These are phyloP conservation scores for Platerodrilus igneus DNA, from an alignment of 2,888 invertebrate genomes.

Conservation along the genomic window DNA sequence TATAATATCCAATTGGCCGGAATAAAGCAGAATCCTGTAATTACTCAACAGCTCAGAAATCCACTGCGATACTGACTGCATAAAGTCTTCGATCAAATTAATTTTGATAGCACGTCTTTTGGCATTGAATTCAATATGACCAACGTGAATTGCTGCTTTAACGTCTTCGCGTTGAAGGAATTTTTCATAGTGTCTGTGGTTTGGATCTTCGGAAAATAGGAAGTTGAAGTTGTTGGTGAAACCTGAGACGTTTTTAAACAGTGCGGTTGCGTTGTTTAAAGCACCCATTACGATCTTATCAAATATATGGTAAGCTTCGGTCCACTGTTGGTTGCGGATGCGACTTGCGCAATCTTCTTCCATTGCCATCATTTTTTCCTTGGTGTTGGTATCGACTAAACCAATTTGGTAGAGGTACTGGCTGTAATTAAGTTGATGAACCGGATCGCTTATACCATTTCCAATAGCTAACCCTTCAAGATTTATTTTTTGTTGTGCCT, in stretches of 20 bases:
- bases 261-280: conserved; percentile 49
- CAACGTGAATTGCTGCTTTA: conserved; percentile 58
- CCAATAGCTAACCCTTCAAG: conserved; percentile 64
- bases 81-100: conserved; percentile 53
- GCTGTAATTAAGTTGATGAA: conserved; percentile 65
- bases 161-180: conserved; percentile 44
- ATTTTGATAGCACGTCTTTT: conserved; percentile 51
- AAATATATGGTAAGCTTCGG: conserved; percentile 62
- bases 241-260: conserved; percentile 66
- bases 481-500: conserved; percentile 57
- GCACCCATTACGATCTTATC: conserved; percentile 63
- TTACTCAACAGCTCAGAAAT: conserved; percentile 57
- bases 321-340: conserved; percentile 57
- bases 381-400: conserved; percentile 57
- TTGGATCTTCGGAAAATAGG: conserved; percentile 54
- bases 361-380: conserved; percentile 53
- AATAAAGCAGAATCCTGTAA: conserved; percentile 75
- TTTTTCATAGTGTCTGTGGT: conserved; percentile 35
- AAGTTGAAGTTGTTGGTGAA: conserved; percentile 67
- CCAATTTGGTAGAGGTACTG: conserved; percentile 71
- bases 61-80: conserved; percentile 54
- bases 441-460: conserved; percentile 68
- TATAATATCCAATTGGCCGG: conserved; percentile 87
- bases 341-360: conserved; percentile 52
- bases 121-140: conserved; percentile 53